Evolutionary conservation across 2,113 vertebrate species (phyloP), one percentile per base, ranked within the genome.

Genomic region (Cavia porcellus): DNA sequence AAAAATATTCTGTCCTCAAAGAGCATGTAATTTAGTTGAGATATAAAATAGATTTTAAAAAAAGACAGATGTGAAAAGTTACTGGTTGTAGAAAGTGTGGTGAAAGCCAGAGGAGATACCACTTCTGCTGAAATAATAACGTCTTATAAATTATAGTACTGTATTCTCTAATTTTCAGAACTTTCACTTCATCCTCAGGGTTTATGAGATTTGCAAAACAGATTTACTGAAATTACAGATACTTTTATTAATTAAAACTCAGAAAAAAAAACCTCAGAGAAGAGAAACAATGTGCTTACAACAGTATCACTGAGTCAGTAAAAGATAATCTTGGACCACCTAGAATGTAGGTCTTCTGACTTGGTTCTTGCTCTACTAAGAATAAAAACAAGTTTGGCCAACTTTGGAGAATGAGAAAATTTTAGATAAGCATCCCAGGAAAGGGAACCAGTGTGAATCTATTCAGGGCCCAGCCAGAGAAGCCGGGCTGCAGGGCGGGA

Each of bases 211-310:
- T 72, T 90, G 35, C n/a, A 72, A 50, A 50, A 80, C 28, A 86
- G 28, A 85, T 90, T 86, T 80, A 62, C 52, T 90, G n/a, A 86
- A 72, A 86, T 80, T n/a, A 64, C 47, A 70, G 50, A 70, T 90
- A 52, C 0, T 52, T 62, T 61, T 93, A 50, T 50, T 59, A 74
- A 32, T 72, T 66, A 80, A 80, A 72, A 12, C n/a, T 86, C 62
- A 90, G 52, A 38, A 38, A 38, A 38, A 38, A 38, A 80, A 80
- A 72, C 8, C n/a, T 86, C 62, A 90, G 52, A 93, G 72, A 84
- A 72, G 17, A 66, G 72, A 84, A 80, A 62, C 19, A 82, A 10
- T 62, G 22, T 90, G 6, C 13, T 87, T 93, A n/a, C 10, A 20
- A 20, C 9, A 57, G 20, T 47, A 45, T 70, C 30, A 64, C 32